These are phyloP conservation scores for Pangasianodon gigas DNA, from an alignment of 2,113 vertebrate genomes.

Conservation along the genomic window DNA sequence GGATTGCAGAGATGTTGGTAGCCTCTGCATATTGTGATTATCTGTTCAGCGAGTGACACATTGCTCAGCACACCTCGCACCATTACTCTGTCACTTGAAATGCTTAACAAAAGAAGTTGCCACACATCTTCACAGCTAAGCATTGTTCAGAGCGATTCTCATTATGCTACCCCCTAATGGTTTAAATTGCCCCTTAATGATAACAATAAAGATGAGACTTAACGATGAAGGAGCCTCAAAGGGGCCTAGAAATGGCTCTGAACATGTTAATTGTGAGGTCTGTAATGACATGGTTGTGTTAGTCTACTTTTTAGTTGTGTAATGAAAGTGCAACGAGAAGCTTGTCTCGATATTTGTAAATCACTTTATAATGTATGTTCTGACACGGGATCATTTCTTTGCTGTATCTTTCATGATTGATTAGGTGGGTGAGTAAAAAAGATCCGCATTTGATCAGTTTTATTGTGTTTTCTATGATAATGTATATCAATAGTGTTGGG, in stretches of 20 bases:
- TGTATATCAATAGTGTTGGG: background rate
- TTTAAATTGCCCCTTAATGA: constrained; percentile 62
- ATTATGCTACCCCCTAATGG: constrained; percentile 67
- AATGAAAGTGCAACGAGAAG: background rate
- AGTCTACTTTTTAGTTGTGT: background rate
- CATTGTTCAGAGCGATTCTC: constrained; percentile 62
- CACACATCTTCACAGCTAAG: constrained; percentile 58
- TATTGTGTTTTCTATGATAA: background rate
- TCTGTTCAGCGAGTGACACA: constrained; percentile 66
- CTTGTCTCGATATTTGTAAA: background rate
- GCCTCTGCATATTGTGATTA: constrained; percentile 70
- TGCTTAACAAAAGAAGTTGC: constrained; percentile 72
- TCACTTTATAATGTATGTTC: background rate
- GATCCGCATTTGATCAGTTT: background rate
- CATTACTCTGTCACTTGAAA: constrained; percentile 74
- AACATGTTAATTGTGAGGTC: constrained; percentile 16
- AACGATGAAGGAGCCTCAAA: constrained; percentile 50
- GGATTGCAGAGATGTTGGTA: constrained; percentile 64
- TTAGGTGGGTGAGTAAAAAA: background rate
- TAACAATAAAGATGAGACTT: constrained; percentile 62
- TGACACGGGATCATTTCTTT: background rate
- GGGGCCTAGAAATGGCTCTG: constrained; percentile 27
- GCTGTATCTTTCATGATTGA: background rate
- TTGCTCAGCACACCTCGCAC: constrained; percentile 57
- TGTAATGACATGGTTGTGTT: background rate